Evolutionary conservation across 2,113 vertebrate genomes (phyloP).

Genomic region (Nyctereutes procyonoides): DNA sequence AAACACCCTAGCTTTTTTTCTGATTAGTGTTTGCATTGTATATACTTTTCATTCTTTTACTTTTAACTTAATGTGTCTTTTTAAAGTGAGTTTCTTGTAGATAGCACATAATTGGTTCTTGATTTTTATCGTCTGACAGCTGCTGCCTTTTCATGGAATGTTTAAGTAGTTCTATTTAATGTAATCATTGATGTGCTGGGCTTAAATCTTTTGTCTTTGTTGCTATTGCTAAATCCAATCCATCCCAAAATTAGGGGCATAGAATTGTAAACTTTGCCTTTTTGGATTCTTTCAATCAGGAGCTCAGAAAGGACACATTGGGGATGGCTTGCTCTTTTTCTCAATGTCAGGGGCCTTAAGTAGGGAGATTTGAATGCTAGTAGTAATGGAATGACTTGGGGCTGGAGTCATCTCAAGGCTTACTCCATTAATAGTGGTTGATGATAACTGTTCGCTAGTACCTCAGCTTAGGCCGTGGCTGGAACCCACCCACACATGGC

Average conservation of each 20-base stretch:
- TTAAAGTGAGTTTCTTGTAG: neutral
- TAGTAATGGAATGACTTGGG: neutral
- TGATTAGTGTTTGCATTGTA: neutral
- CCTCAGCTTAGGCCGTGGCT: neutral
- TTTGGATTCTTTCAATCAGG: neutral
- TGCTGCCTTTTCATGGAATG: neutral
- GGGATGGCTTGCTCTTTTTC: neutral
- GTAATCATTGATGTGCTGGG: neutral
- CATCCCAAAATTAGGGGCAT: neutral
- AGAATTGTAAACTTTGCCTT: neutral
- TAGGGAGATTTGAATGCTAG: neutral
- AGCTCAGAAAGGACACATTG: neutral
- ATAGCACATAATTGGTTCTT: neutral
- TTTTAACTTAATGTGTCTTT: neutral
- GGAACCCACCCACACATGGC: neutral
- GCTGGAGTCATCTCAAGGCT: neutral
- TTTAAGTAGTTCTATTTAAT: neutral
- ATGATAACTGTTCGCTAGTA: neutral
- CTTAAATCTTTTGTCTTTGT: slow-evolving; percentile 41
- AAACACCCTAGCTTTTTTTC: neutral
- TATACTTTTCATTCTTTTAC: neutral
- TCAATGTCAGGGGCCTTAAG: neutral
- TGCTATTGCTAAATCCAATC: neutral
- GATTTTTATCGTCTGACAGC: neutral
- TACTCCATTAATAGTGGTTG: neutral